Evolutionary conservation across 2,113 vertebrate species (phyloP).

Genomic region (Marmota monax): DNA sequence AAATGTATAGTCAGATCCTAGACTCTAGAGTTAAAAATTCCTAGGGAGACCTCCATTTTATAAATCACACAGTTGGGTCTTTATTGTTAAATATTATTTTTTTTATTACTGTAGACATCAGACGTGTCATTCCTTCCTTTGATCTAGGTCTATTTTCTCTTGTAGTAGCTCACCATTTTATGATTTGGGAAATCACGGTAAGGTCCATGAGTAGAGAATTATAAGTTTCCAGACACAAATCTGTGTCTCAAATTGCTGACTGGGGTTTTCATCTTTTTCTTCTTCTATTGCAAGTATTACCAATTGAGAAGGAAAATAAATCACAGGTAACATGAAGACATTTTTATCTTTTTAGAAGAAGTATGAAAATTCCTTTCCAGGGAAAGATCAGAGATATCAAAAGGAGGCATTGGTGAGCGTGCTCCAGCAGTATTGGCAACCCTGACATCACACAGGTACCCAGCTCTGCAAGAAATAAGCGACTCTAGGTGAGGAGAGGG

Average conservation of each 20-base stretch:
- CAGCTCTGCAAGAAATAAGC: not conserved
- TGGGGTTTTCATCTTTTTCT: conserved; percentile 49
- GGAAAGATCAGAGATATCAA: not conserved
- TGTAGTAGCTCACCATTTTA: conserved; percentile 52
- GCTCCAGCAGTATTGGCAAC: not conserved
- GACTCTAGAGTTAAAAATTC: conserved; percentile 33
- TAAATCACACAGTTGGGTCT: conserved; percentile 52
- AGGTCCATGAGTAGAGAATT: conserved; percentile 45
- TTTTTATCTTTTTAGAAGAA: conserved; percentile 50
- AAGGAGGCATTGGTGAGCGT: not conserved
- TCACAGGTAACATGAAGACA: conserved; percentile 24
- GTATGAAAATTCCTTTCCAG: conserved; percentile 40
- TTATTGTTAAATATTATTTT: conserved; percentile 63
- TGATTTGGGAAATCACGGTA: conserved; percentile 26
- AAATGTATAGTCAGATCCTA: conserved; percentile 1
- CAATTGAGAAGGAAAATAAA: conserved; percentile 58
- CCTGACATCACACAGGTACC: not conserved
- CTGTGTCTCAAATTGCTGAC: conserved; percentile 39
- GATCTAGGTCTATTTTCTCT: not conserved
- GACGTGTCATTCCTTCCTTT: conserved; percentile 40
- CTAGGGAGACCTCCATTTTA: conserved; percentile 1
- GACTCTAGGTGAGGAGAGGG: not conserved
- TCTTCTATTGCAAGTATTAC: conserved; percentile 48
- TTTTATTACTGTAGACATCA: conserved; percentile 46
- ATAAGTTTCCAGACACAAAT: conserved; percentile 37